A percentile compares a stretch with the other conserved stretches of the same genome.
phyloP scores from a whole-genome alignment of 2,797 vertebrate species.

The Molossus alvarezi region DNA sequence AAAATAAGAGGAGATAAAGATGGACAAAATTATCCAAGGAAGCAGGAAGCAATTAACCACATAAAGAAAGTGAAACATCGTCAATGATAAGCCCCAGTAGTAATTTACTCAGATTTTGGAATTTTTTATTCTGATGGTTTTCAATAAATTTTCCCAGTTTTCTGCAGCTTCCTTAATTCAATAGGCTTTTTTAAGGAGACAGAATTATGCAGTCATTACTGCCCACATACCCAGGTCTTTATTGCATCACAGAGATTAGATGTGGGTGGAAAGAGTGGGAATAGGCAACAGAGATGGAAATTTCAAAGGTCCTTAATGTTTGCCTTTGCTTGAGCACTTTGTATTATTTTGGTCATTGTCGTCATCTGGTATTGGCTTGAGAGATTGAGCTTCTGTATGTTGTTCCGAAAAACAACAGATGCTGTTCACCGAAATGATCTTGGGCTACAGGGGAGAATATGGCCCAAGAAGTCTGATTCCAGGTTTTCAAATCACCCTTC shows the following conservation, averaged over 20 bases:
- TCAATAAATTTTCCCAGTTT: constrained; percentile 75
- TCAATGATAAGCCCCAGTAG: constrained; percentile 64
- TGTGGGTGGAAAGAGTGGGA: constrained; percentile 68
- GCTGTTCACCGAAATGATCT: not conserved
- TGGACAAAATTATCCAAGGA: constrained; percentile 65
- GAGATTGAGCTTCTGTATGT: not conserved
- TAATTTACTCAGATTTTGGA: constrained; percentile 70
- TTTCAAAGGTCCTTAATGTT: constrained; percentile 15
- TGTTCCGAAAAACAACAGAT: not conserved
- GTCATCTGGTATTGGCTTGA: not conserved
- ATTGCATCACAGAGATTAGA: not conserved
- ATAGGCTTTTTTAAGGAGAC: constrained; percentile 26
- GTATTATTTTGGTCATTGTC: constrained; percentile 14
- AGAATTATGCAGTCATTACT: constrained; percentile 68
- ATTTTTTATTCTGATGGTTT: constrained; percentile 76
- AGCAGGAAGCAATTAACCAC: constrained; percentile 81
- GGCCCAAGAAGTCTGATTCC: not conserved
- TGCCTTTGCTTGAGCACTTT: constrained; percentile 36
- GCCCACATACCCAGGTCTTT: constrained; percentile 56
- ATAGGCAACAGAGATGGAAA: constrained; percentile 60
- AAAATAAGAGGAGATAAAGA: constrained; percentile 42
- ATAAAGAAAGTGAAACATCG: constrained; percentile 64
- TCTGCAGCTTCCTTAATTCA: constrained; percentile 56
- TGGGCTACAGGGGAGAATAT: not conserved
- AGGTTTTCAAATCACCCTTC: constrained; percentile 3